Evolutionary conservation across 2,888 invertebrate species (phyloP).

Genomic region (Chrysolina americana): DNA sequence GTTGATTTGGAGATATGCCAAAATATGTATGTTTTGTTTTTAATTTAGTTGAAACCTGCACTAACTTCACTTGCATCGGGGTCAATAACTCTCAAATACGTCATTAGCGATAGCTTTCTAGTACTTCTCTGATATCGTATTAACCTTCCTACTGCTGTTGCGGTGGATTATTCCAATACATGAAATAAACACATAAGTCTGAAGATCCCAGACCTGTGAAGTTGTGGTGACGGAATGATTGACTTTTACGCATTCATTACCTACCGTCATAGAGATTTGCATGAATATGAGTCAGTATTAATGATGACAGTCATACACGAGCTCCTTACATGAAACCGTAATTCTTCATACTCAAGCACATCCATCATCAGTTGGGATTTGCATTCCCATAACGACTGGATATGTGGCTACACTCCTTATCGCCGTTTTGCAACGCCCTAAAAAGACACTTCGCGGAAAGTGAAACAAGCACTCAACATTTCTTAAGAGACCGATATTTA

Average conservation of each 20-base stretch:
- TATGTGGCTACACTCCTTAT: slow-evolving; percentile 27
- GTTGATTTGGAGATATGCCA: no score
- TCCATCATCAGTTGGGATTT: slow-evolving; percentile 29
- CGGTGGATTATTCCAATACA: no score
- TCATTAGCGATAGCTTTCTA: no score
- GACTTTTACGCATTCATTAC: not conserved
- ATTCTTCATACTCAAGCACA: slow-evolving; percentile 22
- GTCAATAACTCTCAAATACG: no score
- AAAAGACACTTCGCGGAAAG: slow-evolving; percentile 5
- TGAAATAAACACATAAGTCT: no score
- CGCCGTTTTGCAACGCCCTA: slow-evolving; percentile 22
- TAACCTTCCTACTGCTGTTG: no score
- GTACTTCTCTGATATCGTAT: no score
- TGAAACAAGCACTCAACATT: slow-evolving; percentile 21
- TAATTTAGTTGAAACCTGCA: no score
- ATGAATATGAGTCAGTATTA: not conserved
- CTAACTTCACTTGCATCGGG: no score
- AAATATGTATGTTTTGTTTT: no score
- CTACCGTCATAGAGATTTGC: not conserved
- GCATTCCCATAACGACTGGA: slow-evolving; percentile 23
- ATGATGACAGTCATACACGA: not conserved
- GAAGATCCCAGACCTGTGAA: no score
- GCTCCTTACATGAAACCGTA: slow-evolving; percentile 15
- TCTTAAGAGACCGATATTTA: slow-evolving; percentile 29
- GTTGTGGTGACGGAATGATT: no score